Evolutionary conservation across 2,888 invertebrate species (phyloP), one percentile per base, ranked within the genome.

Genomic region (Helleia helle): DNA sequence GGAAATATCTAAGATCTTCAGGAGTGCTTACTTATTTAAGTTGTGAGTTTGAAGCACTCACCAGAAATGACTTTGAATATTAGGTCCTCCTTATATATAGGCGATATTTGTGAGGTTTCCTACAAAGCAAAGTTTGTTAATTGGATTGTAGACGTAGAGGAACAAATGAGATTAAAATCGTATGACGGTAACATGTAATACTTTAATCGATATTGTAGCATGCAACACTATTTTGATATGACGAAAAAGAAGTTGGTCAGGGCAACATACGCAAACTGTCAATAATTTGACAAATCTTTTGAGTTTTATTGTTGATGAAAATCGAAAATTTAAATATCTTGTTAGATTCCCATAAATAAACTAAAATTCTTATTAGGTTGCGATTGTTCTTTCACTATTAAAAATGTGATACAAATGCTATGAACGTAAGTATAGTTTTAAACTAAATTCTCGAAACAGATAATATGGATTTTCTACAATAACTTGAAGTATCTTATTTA

Each of bases 61-160:
- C 86, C 83, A 81, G 80, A 84, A 86, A 77, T 86, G 76, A 73
- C 59, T 49, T 30, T 30, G 55, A 44, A 44, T 51, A 47, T 54
- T 50, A 55, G 59, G 56, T 56, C 53, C 58, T 55, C 49, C 62
- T 65, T 76, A 65, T 83, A 72, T 84, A 83, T 71, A 56, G 43
- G 52, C 46, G 55, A 48, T 56, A 62, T 63, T 62, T 80, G 73
- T 77, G 68, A 71, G 85, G 85, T 74, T 85, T 84, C 85, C 53
- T 64, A 54, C 60, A 64, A 63, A 69, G 56, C 62, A 65, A 70
- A 72, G 64, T 61, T 44, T 37, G 43, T 56, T 83, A 84, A 85
- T 81, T 63, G 73, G 83, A 84, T 85, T 79, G 62, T 49, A 51
- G 58, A 59, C 54, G 76, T 75, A 67, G 72, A 71, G 56, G 73